Percentiles rank a stretch among this genome's conserved stretches.
phyloP scores from a whole-genome alignment of 2,797 vertebrate genomes.

The Aplochiton taeniatus region DNA sequence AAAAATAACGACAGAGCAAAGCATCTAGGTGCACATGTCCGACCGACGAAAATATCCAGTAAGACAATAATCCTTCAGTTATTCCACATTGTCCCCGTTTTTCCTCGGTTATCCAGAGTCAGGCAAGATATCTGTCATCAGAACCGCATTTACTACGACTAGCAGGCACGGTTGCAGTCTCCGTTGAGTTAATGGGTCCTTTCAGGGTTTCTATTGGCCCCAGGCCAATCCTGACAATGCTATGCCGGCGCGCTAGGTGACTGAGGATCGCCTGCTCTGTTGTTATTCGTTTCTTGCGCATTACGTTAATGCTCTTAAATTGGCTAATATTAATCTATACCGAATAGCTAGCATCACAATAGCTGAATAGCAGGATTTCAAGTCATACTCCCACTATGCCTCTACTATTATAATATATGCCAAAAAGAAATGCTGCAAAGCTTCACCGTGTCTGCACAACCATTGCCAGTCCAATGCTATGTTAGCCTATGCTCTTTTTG shows the following conservation, averaged over 20 bases:
- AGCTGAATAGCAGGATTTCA: too few relatives aligned
- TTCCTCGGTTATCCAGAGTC: constrained; percentile 17
- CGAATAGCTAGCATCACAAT: too few relatives aligned
- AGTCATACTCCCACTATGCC: too few relatives aligned
- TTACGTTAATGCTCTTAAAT: neutral
- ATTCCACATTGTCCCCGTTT: constrained; percentile 25
- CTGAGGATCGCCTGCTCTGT: constrained; percentile 36
- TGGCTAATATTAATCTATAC: too few relatives aligned
- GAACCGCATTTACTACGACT: constrained; percentile 71
- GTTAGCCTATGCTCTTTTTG: too few relatives aligned
- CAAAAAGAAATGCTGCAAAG: too few relatives aligned
- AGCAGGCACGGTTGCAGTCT: constrained; percentile 6
- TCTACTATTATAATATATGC: too few relatives aligned
- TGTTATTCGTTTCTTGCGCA: constrained; percentile 3
- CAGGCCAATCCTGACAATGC: constrained; percentile 35
- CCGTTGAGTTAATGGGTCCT: constrained; percentile 25
- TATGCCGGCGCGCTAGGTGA: constrained; percentile 29
- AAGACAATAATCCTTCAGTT: constrained; percentile 7
- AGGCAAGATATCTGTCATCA: constrained; percentile 46
- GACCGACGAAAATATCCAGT: constrained; percentile 17
- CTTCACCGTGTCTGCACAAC: too few relatives aligned
- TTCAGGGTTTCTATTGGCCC: constrained; percentile 36
- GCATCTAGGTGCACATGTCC: constrained; percentile 35
- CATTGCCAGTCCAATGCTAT: too few relatives aligned
- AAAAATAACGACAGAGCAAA: constrained; percentile 38